A percentile compares a stretch with the other conserved stretches of the same genome.
These are phyloP conservation scores for Calidris pugnax DNA, from an alignment of 2,113 vertebrate genomes.

Conservation along the genomic window DNA sequence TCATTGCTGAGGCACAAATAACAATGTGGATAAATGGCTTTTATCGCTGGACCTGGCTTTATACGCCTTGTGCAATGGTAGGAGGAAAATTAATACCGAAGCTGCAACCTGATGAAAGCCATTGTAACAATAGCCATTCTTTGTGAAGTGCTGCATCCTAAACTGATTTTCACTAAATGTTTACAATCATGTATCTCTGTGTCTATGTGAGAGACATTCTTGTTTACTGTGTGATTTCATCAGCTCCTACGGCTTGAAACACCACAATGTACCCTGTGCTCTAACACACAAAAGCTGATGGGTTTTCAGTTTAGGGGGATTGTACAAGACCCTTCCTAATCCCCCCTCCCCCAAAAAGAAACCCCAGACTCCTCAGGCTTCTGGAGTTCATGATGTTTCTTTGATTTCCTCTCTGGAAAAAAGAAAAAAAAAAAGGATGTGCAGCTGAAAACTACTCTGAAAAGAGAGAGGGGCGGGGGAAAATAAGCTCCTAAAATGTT, in stretches of 20 bases:
- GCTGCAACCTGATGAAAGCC: neutral
- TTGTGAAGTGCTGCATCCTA: neutral
- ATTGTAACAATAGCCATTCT: neutral
- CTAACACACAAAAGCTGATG: neutral
- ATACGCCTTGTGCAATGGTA: neutral
- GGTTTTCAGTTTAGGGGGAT: neutral
- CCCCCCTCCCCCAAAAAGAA: neutral
- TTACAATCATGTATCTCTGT: neutral
- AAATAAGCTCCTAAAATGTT: constrained; percentile 55
- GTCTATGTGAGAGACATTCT: neutral
- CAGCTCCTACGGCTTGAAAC: constrained; percentile 8
- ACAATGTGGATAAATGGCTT: neutral
- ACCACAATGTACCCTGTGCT: neutral
- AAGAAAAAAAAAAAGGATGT: neutral
- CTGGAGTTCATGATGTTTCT: neutral
- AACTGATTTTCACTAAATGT: neutral
- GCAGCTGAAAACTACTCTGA: neutral
- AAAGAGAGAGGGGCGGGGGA: neutral
- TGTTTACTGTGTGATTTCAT: neutral
- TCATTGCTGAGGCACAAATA: neutral
- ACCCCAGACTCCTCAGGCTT: neutral
- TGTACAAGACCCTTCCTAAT: no score
- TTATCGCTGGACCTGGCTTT: neutral
- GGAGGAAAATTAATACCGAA: constrained; percentile 31
- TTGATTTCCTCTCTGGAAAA: neutral